These are phyloP conservation scores for Venusia cambrica DNA, from an alignment of 2,888 invertebrate species.

Conservation along the genomic window DNA sequence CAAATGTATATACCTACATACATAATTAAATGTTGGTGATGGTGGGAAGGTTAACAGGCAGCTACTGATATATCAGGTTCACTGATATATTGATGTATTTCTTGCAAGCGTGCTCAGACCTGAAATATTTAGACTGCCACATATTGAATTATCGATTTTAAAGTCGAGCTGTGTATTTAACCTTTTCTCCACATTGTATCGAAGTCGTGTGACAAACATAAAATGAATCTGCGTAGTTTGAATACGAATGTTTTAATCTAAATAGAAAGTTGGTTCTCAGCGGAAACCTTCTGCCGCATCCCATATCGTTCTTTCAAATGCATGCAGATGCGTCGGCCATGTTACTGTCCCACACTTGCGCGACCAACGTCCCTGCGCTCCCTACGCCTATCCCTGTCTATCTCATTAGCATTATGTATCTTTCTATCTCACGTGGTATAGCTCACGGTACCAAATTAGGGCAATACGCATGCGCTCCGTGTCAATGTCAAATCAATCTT, in stretches of 20 bases:
- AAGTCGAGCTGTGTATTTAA: constrained; percentile 18
- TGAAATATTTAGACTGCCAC: constrained; percentile 22
- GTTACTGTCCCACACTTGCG: constrained; percentile 53
- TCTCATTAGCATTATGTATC: constrained; percentile 35
- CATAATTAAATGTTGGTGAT: too few species aligned
- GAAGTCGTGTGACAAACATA: constrained; percentile 2
- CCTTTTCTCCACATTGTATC: constrained; percentile 15
- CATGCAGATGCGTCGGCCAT: constrained; percentile 77
- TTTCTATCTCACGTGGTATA: constrained; percentile 42
- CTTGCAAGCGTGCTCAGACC: constrained; percentile 29
- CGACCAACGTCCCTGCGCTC: constrained; percentile 41
- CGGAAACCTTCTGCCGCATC: constrained; percentile 38
- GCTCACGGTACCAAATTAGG: constrained; percentile 64
- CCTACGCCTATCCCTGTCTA: constrained; percentile 45
- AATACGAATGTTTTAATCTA: constrained; percentile 23
- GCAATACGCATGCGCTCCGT: constrained; percentile 75
- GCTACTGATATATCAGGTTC: constrained; percentile 37
- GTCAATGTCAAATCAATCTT: constrained; percentile 81
- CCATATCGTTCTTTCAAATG: constrained; percentile 47
- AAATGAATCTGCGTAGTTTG: constrained; percentile 11
- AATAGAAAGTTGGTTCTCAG: constrained; percentile 36
- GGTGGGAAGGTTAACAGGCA: constrained; percentile 22
- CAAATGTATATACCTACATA: too few species aligned
- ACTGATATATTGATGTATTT: constrained; percentile 35
- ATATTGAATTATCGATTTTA: constrained; percentile 20